Conservation (phyloP, 2,113 vertebrate species). For the Dascyllus trimaculatus region DNA sequence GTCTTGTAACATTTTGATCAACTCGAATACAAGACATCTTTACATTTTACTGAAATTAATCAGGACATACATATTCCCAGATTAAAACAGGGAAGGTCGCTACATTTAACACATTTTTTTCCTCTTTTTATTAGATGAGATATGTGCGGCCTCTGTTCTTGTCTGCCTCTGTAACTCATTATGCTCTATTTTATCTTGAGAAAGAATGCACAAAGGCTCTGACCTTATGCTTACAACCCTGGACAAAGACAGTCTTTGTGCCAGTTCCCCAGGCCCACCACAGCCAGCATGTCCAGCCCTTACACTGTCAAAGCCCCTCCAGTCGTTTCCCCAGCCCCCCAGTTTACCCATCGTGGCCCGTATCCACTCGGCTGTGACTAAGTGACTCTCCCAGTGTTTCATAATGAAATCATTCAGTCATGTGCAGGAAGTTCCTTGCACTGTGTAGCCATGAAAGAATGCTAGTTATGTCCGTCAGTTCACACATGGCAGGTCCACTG, state of each 20-base stretch:
- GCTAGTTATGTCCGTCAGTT: conserved; percentile 62
- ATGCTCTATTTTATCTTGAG: conserved; percentile 51
- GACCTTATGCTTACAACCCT: conserved; percentile 44
- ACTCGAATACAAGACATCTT: not conserved
- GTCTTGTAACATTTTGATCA: too few relatives aligned
- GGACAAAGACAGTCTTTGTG: conserved; percentile 69
- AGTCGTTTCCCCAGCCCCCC: conserved; percentile 52
- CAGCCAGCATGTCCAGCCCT: conserved; percentile 41
- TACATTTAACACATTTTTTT: not conserved
- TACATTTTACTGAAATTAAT: not conserved
- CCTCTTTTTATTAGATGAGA: conserved; percentile 15
- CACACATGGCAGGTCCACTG: conserved; percentile 37
- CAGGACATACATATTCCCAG: not conserved
- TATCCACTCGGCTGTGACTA: conserved; percentile 78
- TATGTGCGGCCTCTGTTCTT: conserved; percentile 11
- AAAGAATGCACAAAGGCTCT: conserved; percentile 52
- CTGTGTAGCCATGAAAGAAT: conserved; percentile 73
- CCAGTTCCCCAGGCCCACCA: conserved; percentile 58
- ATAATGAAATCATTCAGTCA: conserved; percentile 83
- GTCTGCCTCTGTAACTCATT: conserved; percentile 45
- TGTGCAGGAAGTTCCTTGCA: conserved; percentile 72
- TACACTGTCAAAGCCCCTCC: conserved; percentile 54
- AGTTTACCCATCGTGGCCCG: conserved; percentile 65
- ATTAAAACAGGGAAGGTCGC: not conserved
- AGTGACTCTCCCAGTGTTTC: conserved; percentile 77